phyloP scores from a whole-genome alignment of 2,113 vertebrate species.

The Peromyscus maniculatus region DNA sequence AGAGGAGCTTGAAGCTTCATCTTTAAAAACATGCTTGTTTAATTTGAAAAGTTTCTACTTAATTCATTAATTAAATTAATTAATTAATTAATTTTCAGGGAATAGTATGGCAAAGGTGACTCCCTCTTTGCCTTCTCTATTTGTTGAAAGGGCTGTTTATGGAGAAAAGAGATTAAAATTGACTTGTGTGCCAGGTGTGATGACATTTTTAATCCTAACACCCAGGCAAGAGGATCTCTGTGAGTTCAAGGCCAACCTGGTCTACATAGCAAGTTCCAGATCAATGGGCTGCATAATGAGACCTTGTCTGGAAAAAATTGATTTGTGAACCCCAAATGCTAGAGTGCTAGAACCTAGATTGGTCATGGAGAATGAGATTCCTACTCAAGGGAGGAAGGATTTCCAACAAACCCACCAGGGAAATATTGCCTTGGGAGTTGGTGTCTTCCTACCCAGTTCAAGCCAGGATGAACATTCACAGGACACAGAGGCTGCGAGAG shows the following conservation, averaged over 20 bases:
- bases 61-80: background rate
- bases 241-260: background rate
- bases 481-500: background rate
- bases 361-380: background rate
- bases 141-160: background rate
- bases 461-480: background rate
- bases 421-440: background rate
- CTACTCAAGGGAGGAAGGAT: background rate
- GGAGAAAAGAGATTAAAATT: background rate
- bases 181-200: background rate
- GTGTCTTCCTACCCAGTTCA: background rate
- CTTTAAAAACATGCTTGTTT: slow-evolving; percentile 7
- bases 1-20: background rate
- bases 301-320: background rate
- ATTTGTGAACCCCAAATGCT: background rate
- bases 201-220: background rate
- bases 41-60: background rate
- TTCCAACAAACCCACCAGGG: background rate
- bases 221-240: background rate
- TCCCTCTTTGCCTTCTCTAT: background rate
- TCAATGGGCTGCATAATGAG: background rate
- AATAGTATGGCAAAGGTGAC: background rate
- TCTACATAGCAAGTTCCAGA: background rate
- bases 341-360: background rate
- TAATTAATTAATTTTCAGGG: background rate